A percentile compares a stretch with the other conserved stretches of the same genome.
Conservation (phyloP, 2,888 invertebrate genomes). For the Synanthedon tipuliformis region DNA sequence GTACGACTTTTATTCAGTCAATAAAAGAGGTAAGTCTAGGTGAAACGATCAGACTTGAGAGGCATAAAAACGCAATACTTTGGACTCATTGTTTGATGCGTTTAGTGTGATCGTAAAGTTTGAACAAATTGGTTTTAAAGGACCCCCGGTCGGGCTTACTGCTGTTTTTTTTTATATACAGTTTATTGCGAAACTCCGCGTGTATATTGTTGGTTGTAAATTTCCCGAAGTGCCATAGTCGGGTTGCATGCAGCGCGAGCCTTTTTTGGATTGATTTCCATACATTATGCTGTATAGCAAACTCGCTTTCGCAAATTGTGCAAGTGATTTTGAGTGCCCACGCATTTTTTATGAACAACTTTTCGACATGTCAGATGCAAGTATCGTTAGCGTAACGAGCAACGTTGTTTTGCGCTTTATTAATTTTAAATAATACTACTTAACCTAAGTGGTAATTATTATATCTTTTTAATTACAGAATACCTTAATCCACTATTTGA, state of each 20-base stretch:
- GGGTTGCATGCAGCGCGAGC: conserved; percentile 14
- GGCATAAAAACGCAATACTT: conserved; percentile 50
- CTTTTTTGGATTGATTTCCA: conserved; percentile 21
- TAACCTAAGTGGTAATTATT: no score
- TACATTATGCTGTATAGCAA: conserved; percentile 14
- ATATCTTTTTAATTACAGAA: no score
- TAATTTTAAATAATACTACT: no score
- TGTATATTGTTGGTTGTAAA: conserved; percentile 19
- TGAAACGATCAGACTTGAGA: conserved; percentile 51
- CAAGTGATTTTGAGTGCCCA: background rate
- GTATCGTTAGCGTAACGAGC: background rate
- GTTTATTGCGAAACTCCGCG: conserved; percentile 29
- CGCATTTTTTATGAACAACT: background rate
- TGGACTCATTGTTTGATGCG: conserved; percentile 52
- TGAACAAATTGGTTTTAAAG: conserved; percentile 57
- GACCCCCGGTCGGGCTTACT: conserved; percentile 25
- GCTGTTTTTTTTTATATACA: conserved; percentile 20
- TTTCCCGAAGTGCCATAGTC: conserved; percentile 17
- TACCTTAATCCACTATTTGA: no score
- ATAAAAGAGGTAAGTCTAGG: conserved; percentile 45
- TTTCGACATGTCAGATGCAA: background rate
- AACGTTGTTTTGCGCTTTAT: no score
- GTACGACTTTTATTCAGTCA: conserved; percentile 19
- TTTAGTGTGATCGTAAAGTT: conserved; percentile 49
- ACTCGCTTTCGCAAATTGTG: conserved; percentile 18